A percentile compares a stretch with the other conserved stretches of the same genome.
Conservation (phyloP, 2,888 invertebrate species). For the Zhengitettix transpicula region DNA sequence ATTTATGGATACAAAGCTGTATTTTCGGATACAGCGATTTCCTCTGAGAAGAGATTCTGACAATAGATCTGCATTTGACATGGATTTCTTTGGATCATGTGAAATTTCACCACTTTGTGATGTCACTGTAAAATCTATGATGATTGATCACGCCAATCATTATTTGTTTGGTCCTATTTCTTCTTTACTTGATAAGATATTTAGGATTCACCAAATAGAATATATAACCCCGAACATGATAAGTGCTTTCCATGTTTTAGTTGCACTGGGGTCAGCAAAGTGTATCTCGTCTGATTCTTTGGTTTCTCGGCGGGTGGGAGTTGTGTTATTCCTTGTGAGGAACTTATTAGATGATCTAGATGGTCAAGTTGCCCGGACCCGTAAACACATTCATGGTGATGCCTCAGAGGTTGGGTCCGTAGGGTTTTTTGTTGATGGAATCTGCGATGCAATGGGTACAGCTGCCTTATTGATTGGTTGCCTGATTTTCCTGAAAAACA, state of each 20-base stretch:
- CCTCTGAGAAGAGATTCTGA: constrained; percentile 36
- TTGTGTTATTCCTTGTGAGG: constrained; percentile 60
- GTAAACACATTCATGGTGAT: constrained; percentile 58
- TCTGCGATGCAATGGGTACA: constrained; percentile 65
- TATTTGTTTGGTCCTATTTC: constrained; percentile 68
- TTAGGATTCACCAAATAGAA: constrained; percentile 39
- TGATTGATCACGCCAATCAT: constrained; percentile 70
- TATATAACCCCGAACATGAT: constrained; percentile 71
- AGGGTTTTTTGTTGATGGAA: constrained; percentile 69
- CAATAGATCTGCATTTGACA: constrained; percentile 8
- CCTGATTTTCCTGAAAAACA: constrained; percentile 48
- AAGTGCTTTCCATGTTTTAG: constrained; percentile 59
- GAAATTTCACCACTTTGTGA: constrained; percentile 58
- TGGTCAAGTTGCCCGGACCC: constrained; percentile 66
- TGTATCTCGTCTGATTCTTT: constrained; percentile 56
- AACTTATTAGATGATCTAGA: constrained; percentile 75
- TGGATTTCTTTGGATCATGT: constrained; percentile 12
- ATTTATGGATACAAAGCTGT: constrained; percentile 56
- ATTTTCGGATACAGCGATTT: constrained; percentile 51
- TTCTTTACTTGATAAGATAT: constrained; percentile 48
- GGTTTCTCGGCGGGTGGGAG: constrained; percentile 51
- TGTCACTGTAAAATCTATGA: constrained; percentile 66
- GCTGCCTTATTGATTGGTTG: constrained; percentile 53
- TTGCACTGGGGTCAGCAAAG: constrained; percentile 58
- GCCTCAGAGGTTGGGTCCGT: constrained; percentile 62